A percentile compares a stretch with the other conserved stretches of the same genome.
Evolutionary conservation across 64 coral and sea anemone genomes (phyloP).

Genomic region (Montipora sp.): DNA sequence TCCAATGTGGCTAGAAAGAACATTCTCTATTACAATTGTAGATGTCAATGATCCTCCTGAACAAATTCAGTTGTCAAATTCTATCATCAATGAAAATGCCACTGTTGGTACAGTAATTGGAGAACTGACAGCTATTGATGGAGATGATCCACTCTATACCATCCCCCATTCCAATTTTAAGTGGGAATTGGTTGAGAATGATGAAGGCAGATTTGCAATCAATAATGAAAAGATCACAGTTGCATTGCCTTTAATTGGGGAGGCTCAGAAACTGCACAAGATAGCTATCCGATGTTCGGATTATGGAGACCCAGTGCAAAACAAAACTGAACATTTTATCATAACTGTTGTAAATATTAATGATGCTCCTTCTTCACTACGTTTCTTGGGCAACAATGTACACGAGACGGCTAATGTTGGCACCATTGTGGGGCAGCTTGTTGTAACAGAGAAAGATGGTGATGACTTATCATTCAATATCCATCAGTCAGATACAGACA

Average conservation of each 20-base stretch:
- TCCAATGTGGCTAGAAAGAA: slow-evolving; percentile 81
- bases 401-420: slow-evolving; percentile 59
- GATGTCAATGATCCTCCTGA: slow-evolving; percentile 90
- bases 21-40: slow-evolving; percentile 32
- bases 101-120: slow-evolving; percentile 65
- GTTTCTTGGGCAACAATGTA: slow-evolving; percentile 48
- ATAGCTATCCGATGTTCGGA: slow-evolving; percentile 71
- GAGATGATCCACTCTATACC: slow-evolving; percentile 70
- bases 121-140: slow-evolving; percentile 74
- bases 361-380: slow-evolving; percentile 64
- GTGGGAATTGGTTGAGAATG: slow-evolving; percentile 55
- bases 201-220: slow-evolving; percentile 58
- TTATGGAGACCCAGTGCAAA: slow-evolving; percentile 64
- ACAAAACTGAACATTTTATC: slow-evolving; percentile 35
- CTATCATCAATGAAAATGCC: slow-evolving; percentile 65
- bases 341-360: slow-evolving; percentile 75
- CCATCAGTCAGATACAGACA: slow-evolving; percentile 49
- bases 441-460: slow-evolving; percentile 79
- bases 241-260: slow-evolving; percentile 54
- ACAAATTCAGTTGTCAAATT: slow-evolving; percentile 50
- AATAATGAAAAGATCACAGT: slow-evolving; percentile 60
- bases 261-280: slow-evolving; percentile 57
- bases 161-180: slow-evolving; percentile 52
- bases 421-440: slow-evolving; percentile 64
- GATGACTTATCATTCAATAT: slow-evolving; percentile 78